Evolutionary conservation across 2,797 vertebrate genomes (phyloP).

Genomic region (Sylvilagus floridanus): DNA sequence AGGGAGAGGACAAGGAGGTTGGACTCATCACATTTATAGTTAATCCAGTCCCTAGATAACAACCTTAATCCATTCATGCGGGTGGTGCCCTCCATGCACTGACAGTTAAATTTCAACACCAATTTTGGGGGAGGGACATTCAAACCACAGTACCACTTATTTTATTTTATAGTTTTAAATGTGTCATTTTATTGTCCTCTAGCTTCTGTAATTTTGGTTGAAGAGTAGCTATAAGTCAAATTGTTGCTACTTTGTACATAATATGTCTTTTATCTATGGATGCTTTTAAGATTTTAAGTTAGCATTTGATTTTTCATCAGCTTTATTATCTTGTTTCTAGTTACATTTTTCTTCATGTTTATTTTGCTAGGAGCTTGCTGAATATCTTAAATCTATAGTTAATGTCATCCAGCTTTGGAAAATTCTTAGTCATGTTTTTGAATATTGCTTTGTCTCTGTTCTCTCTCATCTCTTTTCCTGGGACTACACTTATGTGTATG

Average conservation of each 20-base stretch:
- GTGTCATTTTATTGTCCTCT: neutral
- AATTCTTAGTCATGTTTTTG: neutral
- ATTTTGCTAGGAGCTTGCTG: neutral
- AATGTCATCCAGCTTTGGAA: neutral
- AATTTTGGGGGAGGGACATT: neutral
- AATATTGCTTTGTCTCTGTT: neutral
- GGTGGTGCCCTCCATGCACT: neutral
- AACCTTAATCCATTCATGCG: neutral
- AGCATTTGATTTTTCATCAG: neutral
- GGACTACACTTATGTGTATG: neutral
- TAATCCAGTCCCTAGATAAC: neutral
- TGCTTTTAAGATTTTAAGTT: slow-evolving; percentile 3
- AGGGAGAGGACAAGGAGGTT: too few species aligned
- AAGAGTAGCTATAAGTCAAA: neutral
- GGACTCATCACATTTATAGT: too few species aligned
- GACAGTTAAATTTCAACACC: neutral
- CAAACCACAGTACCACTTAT: neutral
- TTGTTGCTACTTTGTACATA: neutral
- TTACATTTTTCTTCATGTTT: neutral
- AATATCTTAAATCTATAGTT: slow-evolving; percentile 1
- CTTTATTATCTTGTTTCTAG: neutral
- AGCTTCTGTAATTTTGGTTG: neutral
- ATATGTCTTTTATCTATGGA: neutral
- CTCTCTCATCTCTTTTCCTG: neutral
- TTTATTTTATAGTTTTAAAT: neutral